Conservation (phyloP, 2,797 vertebrate species). For the Psittacula derbiana region DNA sequence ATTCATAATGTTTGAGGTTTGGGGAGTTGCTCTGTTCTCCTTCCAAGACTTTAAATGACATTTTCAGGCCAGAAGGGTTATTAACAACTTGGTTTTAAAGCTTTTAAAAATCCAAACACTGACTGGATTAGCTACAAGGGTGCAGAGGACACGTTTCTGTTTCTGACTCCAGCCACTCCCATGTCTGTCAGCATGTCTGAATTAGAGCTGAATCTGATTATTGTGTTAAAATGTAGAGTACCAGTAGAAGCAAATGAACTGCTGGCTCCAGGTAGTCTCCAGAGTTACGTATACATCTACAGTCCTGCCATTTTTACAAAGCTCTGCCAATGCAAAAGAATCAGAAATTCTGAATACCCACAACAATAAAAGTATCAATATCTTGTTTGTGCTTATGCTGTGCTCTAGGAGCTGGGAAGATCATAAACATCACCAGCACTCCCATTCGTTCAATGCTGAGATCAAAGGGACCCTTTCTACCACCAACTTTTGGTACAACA, state of each 20-base stretch:
- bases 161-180: conserved; percentile 51
- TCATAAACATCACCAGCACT: neutral
- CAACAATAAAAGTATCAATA: neutral
- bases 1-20: conserved; percentile 3
- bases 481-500: neutral
- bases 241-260: neutral
- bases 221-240: conserved; percentile 9
- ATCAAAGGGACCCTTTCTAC: neutral
- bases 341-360: neutral
- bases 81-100: conserved; percentile 28
- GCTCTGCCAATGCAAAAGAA: neutral
- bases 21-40: conserved; percentile 3
- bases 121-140: conserved; percentile 10
- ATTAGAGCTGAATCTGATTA: conserved; percentile 59
- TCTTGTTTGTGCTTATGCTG: neutral
- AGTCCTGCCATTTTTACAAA: neutral
- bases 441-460: neutral
- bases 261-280: conserved; percentile 24
- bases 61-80: conserved; percentile 26
- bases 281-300: neutral
- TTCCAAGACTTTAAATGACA: conserved; percentile 23
- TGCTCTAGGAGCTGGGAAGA: neutral
- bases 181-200: conserved; percentile 62
- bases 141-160: conserved; percentile 45
- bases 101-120: conserved; percentile 34